Evolutionary conservation across 2,888 invertebrate genomes (phyloP), one percentile per base, ranked within the genome.

Genomic region (Allolobophora icterica): DNA sequence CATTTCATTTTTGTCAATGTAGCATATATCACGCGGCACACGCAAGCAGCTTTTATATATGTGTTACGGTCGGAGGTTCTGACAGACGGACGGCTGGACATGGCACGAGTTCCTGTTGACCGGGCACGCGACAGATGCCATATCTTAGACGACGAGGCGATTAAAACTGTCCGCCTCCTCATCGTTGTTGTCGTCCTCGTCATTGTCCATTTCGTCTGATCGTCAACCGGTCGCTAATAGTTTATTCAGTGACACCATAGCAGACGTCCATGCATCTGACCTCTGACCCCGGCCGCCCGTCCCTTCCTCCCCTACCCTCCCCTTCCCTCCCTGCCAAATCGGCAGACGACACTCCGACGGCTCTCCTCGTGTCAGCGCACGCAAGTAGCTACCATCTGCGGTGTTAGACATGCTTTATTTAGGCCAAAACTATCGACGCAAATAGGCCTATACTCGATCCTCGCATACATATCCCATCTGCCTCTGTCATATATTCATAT

Each of bases 391-490:
- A 71, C 71, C 71, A 71, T 71, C 71, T 71, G 71, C 71, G 30
- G 30, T 71, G 11, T 3, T 71, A 30, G 71, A 71, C 30, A n/a
- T 71, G 71, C 30, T 71, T 71, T 71, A 71, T 71, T 71, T 71
- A 71, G 71, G n/a, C 71, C 71, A 71, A n/a, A 71, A 71, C 71
- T 71, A 71, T 71, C 71, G 71, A 71, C 71, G 21, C 52, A 11
- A n/a, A n/a, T 71, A 71, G 71, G n/a, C n/a, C 71, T 71, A 5
- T 38, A 71, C 71, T n/a, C 71, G 71, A 71, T 30, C 71, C 71
- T 71, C n/a, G 71, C n/a, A 71, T 71, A 71, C 71, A 71, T 71
- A n/a, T 71, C 30, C 71, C 71, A 71, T 71, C 71, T 71, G 71
- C 71, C 71, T n/a, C 71, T 71, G 71, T 71, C 71, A 71, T 71